These are phyloP conservation scores for Lampropteryx suffumata DNA, from an alignment of 2,888 invertebrate genomes.

Conservation along the genomic window DNA sequence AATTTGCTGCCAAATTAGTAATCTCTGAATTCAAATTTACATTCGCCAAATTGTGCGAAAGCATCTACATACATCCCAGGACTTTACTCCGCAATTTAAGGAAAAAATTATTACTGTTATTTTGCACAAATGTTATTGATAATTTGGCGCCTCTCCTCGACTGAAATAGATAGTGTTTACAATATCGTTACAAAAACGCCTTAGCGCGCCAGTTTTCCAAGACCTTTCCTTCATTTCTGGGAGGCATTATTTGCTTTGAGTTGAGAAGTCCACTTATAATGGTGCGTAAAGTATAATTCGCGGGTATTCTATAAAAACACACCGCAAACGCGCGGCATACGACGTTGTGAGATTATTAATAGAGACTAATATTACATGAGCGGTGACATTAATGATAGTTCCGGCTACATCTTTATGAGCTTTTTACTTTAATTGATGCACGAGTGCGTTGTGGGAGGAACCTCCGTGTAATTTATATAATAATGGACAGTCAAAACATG, in stretches of 20 bases:
- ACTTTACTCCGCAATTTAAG: constrained; percentile 4
- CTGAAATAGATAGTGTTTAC: constrained; percentile 49
- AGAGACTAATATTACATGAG: constrained; percentile 41
- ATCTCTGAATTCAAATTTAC: background rate
- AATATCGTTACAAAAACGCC: constrained; percentile 27
- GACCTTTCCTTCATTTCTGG: constrained; percentile 5
- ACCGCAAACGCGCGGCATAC: constrained; percentile 36
- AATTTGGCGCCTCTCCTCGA: constrained; percentile 43
- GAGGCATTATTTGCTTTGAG: background rate
- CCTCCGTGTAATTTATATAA: too few species aligned
- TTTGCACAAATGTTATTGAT: constrained; percentile 40
- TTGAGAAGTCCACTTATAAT: constrained; percentile 11
- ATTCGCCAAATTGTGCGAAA: background rate
- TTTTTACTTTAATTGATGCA: background rate
- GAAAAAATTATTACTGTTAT: constrained; percentile 10
- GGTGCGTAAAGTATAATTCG: constrained; percentile 20
- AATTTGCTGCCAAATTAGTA: constrained; percentile 14
- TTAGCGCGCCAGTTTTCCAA: constrained; percentile 7
- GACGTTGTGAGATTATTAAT: constrained; percentile 43
- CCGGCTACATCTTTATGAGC: constrained; percentile 20
- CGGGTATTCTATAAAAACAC: constrained; percentile 33
- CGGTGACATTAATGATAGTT: constrained; percentile 24
- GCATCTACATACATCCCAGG: background rate
- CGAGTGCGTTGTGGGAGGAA: too few species aligned
- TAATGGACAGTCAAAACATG: too few species aligned